phyloP scores from a whole-genome alignment of 2,888 invertebrate genomes.

The Andrena bucephala region DNA sequence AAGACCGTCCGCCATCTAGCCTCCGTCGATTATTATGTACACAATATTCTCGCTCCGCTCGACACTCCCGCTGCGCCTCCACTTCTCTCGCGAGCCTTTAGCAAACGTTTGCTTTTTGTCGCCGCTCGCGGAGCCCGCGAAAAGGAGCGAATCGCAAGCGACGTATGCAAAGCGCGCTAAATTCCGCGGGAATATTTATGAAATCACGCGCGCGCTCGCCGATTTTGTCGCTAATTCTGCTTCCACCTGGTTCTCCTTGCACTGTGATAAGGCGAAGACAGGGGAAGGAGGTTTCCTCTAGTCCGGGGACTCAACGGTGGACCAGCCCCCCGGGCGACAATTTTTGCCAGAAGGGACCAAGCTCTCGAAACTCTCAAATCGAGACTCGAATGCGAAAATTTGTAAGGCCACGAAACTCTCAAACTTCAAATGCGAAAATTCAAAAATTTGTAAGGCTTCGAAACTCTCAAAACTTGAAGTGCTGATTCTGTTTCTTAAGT shows the following conservation, averaged over 20 bases:
- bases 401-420: too few relatives aligned
- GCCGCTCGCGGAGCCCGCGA: slow-evolving; percentile 23
- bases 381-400: too few relatives aligned
- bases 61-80: slow-evolving; percentile 23
- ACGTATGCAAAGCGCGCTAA: slow-evolving; percentile 33
- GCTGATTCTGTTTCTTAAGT: too few relatives aligned
- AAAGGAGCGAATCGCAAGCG: slow-evolving; percentile 56
- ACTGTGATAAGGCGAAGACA: background rate
- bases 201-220: slow-evolving; percentile 19
- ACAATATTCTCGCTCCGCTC: background rate
- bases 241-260: background rate
- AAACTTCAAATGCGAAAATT: too few relatives aligned
- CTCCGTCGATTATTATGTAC: slow-evolving; percentile 22
- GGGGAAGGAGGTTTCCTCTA: background rate
- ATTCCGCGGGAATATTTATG: slow-evolving; percentile 47
- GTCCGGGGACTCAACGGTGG: background rate
- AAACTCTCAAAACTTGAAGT: too few relatives aligned
- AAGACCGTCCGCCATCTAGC: slow-evolving; percentile 25
- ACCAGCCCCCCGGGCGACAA: too few relatives aligned
- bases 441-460: too few relatives aligned
- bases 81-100: slow-evolving; percentile 50
- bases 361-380: too few relatives aligned
- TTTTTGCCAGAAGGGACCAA: too few relatives aligned
- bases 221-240: slow-evolving; percentile 21
- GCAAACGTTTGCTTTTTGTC: slow-evolving; percentile 46